Base-by-base conservation (phyloP, 2,797 vertebrate species). In the Cryptoblepharus egeriae region DNA sequence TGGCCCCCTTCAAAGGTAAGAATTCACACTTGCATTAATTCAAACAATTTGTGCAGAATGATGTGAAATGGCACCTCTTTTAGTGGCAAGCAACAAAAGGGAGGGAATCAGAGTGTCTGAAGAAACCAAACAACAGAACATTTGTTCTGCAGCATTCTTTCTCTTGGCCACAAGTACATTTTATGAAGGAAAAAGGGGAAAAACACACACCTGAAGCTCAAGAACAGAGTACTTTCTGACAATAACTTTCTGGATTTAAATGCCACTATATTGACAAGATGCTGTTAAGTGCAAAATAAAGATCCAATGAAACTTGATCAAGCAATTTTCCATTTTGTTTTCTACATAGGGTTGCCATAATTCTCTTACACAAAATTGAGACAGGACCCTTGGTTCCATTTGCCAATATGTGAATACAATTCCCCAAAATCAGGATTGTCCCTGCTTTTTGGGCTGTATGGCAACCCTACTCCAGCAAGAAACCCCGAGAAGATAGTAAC, bases 21-120 rank as follows among this genome's bases (percentile, higher is more conserved):
- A 97, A 97, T 97, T 97, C 97, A 96, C 96, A 97, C 96, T 96
- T 93, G 95, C 96, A 96, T 97, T 97, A 97, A 97, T 97, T 97
- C 96, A 95, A 96, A 97, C 96, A 95, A 96, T 96, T 96, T 95
- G 93, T 93, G 95, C 97, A 94, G 95, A 96, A 96, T 96, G 95
- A 96, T 92, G 94, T 94, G 96, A 96, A 97, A 97, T 96, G 89
- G 95, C 96, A 95, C 95, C 96, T 98, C 97, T 97, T 97, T 97
- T 96, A 95, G 96, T 95, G 94, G 94, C 94, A 89, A 92, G 95
- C 95, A 96, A 99, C 97, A 98, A 98, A 98, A 97, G 97, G 55
- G 95, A 97, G 94, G 92, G 94, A 96, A 96, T 95, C 93, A 85
- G 93, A 91, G 92, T 80, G 89, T 85, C 94, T 92, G 89, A 91